Evolutionary conservation across 2,113 vertebrate genomes (phyloP).

Genomic region (Cercopithecus mona): DNA sequence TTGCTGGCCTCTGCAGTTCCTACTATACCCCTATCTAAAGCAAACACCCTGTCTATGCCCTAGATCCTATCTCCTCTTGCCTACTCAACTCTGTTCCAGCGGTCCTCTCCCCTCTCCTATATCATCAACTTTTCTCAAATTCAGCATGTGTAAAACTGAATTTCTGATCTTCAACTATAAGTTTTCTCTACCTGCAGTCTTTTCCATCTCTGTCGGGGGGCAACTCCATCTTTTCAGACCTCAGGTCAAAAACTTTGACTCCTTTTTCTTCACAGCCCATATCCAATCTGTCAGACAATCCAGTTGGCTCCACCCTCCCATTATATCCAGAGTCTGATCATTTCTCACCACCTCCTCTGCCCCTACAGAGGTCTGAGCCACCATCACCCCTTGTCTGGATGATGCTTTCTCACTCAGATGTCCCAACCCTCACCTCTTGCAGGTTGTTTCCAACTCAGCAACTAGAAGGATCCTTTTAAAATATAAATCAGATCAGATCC

Average conservation of each 20-base stretch:
- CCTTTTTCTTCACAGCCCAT: background rate
- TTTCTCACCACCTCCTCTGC: background rate
- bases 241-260: background rate
- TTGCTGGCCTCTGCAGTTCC: too few relatives aligned
- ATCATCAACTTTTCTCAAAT: background rate
- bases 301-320: background rate
- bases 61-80: background rate
- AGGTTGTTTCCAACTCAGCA: background rate
- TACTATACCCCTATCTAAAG: background rate
- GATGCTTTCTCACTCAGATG: background rate
- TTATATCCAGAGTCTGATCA: background rate
- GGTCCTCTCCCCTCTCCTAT: background rate
- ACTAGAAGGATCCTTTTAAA: background rate
- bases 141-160: background rate
- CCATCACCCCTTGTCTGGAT: background rate
- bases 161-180: background rate
- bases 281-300: background rate
- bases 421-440: background rate
- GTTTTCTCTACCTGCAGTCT: background rate
- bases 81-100: background rate
- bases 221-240: background rate
- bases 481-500: background rate
- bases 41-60: background rate
- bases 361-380: background rate
- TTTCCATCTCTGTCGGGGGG: background rate